Evolutionary conservation across 2,888 invertebrate genomes (phyloP), one percentile per base, ranked within the genome.

Genomic region (Lydus trimaculatus): DNA sequence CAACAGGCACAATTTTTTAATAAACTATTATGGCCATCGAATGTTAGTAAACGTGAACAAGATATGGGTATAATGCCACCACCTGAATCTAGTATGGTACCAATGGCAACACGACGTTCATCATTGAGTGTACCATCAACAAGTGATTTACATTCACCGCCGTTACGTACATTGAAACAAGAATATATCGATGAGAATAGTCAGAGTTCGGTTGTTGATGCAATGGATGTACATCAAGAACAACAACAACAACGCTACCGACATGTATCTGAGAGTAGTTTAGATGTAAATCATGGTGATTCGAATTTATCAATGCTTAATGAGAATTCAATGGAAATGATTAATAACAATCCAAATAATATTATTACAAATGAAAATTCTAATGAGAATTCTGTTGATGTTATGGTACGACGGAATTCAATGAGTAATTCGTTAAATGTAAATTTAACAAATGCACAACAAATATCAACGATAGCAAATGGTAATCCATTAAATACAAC

Each of bases 181-280:
- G 90, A 93, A 85, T 86, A 91, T 60, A 83, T 91, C 48, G 94
- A 94, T 81, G 94, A 94, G 72, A 90, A 88, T 75, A 92, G 93
- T 79, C 91, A 92, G 82, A 89, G 88, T 75, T 91, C 91, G 23
- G 82, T 90, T 69, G 80, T 82, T 59, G 85, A 85, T 60, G 75
- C 81, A 0, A 77, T 81, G 69, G 84, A 85, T 62, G 72, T 80
- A 65, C 20, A 20, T 0, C 20, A 48, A 43, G 17, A 43, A n/a
- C 69, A 67, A 31, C 78, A 79, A 61, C 75, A 77, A 17, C 80
- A 81, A 61, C 79, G 84, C n/a, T 85, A 80, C 74, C 74, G 84
- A 70, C 82, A 83, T 64, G 76, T 85, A 31, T 86, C 85, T 2
- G 86, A 86, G 71, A 79, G 84, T 75, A 83, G 87, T 2, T 78